phyloP scores from a whole-genome alignment of 1,140 invertebrate species.

The Drosophila navojoa region DNA sequence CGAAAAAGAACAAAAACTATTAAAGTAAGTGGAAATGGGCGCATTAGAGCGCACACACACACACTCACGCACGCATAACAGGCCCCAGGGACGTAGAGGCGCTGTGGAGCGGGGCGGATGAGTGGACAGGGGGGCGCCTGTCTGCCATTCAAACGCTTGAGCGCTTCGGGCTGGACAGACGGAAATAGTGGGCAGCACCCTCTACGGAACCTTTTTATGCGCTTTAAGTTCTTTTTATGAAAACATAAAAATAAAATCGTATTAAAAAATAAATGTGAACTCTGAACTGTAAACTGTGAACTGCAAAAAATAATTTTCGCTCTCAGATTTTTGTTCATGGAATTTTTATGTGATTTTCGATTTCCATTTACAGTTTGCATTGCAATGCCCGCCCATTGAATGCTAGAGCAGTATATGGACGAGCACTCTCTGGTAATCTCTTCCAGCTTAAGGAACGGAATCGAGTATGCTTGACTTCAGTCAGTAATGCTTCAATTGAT shows the following conservation, averaged over 20 bases:
- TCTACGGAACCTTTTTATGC: slow-evolving; percentile 73
- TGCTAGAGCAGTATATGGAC: too few relatives aligned
- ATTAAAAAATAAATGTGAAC: slow-evolving; percentile 16
- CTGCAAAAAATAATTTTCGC: background rate
- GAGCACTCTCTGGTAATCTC: too few relatives aligned
- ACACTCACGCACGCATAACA: slow-evolving; percentile 27
- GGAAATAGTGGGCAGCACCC: slow-evolving; percentile 35
- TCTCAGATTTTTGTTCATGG: slow-evolving; percentile 25
- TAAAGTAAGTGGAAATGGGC: slow-evolving; percentile 80
- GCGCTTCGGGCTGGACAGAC: slow-evolving; percentile 36
- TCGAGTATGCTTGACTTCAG: too few relatives aligned
- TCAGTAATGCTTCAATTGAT: too few relatives aligned
- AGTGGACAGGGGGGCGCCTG: background rate
- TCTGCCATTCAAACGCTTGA: slow-evolving; percentile 35
- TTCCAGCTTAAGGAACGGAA: too few relatives aligned
- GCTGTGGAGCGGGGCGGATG: background rate
- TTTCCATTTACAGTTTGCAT: slow-evolving; percentile 50
- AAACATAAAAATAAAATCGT: slow-evolving; percentile 26
- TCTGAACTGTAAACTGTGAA: background rate
- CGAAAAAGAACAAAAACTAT: slow-evolving; percentile 69
- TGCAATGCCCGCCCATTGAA: slow-evolving; percentile 29
- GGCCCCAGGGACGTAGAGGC: background rate
- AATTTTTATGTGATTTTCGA: slow-evolving; percentile 11
- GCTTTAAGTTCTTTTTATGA: slow-evolving; percentile 55
- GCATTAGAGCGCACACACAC: slow-evolving; percentile 68